phyloP scores from a whole-genome alignment of 2,113 vertebrate species.

The Galeopterus variegatus region DNA sequence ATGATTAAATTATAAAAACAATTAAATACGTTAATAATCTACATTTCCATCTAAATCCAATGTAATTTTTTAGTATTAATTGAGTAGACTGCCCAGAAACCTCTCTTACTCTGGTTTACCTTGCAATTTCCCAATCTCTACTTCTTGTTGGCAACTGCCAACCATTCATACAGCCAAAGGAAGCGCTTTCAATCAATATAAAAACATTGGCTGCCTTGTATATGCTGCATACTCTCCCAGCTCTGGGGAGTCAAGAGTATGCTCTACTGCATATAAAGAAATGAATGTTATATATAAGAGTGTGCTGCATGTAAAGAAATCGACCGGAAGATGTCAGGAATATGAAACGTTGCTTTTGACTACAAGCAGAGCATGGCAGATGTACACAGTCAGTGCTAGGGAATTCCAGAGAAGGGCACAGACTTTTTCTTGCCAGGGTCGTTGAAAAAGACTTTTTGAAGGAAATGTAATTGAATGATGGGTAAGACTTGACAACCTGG shows the following conservation, averaged over 20 bases:
- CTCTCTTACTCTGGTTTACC: neutral
- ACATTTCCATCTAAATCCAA: neutral
- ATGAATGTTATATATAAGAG: too few species aligned
- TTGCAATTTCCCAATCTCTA: fast-evolving
- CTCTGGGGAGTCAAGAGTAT: too few species aligned
- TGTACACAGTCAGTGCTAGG: fast-evolving
- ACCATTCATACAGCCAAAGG: neutral
- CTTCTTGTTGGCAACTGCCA: neutral
- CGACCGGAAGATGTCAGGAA: neutral
- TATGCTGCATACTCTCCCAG: fast-evolving
- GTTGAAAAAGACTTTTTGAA: neutral
- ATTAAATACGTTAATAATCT: neutral
- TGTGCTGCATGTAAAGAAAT: fast-evolving
- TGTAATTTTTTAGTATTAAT: neutral
- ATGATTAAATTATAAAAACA: neutral
- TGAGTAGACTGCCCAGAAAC: neutral
- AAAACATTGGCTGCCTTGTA: fast-evolving
- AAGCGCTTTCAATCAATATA: neutral
- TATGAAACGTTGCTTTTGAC: fast-evolving
- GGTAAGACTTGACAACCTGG: neutral
- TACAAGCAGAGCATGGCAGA: too few species aligned
- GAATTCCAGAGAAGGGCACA: fast-evolving
- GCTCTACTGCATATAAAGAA: too few species aligned
- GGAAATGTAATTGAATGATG: neutral
- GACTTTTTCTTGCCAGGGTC: fast-evolving